Base-by-base conservation (phyloP, 2,113 vertebrate genomes). In the Regulus satrapa region DNA sequence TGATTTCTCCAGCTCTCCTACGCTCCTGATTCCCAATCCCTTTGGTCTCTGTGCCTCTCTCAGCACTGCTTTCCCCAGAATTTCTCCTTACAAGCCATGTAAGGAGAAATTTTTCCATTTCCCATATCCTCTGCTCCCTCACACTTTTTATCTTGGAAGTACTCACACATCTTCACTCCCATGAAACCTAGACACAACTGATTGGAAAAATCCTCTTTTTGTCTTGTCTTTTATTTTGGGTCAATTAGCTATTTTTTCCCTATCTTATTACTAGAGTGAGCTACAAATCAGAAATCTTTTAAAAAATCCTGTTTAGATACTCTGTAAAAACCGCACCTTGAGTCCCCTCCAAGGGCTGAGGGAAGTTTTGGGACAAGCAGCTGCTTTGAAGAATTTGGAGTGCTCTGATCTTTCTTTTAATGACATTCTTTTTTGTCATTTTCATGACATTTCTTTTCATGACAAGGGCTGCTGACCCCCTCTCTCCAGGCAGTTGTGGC, bases 391-490 rank as follows among this genome's bases (percentile, higher is more conserved):
- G 51, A 36, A 49, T 54, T 63, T 21, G 23, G 41, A 32, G 18
- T 36, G 23, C 8, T 61, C 16, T 43, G 52, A 6, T 61, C n/a
- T 20, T 48, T 3, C 16, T 77, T 54, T 73, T 31, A 5, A 2
- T 15, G 85, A 4, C 26, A 7, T 28, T 43, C 9, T 29, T n/a
- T n/a, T n/a, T n/a, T n/a, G n/a, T n/a, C n/a, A n/a, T n/a, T n/a
- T n/a, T n/a, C n/a, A n/a, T n/a, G n/a, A n/a, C n/a, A n/a, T 20
- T 48, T 3, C 16, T 77, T 54, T 73, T 31, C 6, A 2, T 15
- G 85, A 4, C 26, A 7, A 18, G 14, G 5, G 14, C 29, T 7
- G 1, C 12, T 14, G 61, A 38, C 5, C 14, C 6, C 8, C 1
- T 19, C 10, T 28, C 20, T 8, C 14, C 31, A 21, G 55, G 25